These are phyloP conservation scores for Rafetus swinhoei DNA, from an alignment of 2,113 vertebrate genomes.

Conservation along the genomic window DNA sequence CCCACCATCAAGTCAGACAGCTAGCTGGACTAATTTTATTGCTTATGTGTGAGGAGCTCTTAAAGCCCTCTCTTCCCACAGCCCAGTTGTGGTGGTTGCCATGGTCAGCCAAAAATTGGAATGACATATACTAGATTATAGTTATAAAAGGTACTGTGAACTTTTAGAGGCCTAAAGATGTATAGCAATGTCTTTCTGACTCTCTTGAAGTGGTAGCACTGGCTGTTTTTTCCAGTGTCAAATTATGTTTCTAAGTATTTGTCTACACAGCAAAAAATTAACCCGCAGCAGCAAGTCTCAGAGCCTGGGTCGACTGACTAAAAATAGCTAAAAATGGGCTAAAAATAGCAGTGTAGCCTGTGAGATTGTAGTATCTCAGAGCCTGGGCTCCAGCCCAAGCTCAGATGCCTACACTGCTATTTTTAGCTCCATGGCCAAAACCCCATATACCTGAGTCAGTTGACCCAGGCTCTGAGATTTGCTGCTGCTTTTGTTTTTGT, in stretches of 20 bases:
- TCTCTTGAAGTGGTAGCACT: not conserved
- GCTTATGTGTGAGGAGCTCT: not conserved
- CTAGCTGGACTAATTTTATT: not conserved
- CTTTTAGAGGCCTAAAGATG: not conserved
- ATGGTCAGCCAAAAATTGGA: not conserved
- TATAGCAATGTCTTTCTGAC: not conserved
- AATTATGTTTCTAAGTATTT: not conserved
- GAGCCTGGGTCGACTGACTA: not conserved
- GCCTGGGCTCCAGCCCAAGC: not conserved
- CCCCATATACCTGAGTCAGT: not conserved
- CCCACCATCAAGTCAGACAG: not conserved
- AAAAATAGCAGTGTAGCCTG: not conserved
- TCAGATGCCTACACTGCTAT: not conserved
- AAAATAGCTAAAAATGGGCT: not conserved
- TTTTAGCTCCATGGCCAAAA: not conserved
- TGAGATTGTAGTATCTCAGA: not conserved
- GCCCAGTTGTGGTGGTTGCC: not conserved
- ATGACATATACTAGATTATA: not conserved
- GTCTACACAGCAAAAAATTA: not conserved
- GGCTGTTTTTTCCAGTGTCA: not conserved
- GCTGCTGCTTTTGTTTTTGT: not conserved
- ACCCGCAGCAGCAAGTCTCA: not conserved
- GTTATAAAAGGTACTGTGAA: not conserved
- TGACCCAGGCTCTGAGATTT: not conserved
- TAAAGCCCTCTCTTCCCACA: not conserved